A percentile compares a stretch with the other conserved stretches of the same genome.
phyloP scores from a whole-genome alignment of 2,888 invertebrate species.

The Scelioninae gen. 1 region DNA sequence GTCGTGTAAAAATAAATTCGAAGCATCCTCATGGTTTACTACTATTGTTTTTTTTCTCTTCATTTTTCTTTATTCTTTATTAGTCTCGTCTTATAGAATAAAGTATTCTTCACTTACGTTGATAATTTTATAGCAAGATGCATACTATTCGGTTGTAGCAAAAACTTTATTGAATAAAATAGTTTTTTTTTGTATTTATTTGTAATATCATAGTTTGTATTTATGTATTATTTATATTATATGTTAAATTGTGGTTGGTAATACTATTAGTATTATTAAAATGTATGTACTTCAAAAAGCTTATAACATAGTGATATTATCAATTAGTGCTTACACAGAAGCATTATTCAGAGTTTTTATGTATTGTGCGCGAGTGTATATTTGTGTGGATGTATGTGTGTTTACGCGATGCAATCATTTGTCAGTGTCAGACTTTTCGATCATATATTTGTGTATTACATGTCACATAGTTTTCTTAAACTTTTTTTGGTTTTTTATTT shows the following conservation, averaged over 20 bases:
- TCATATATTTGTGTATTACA: slow-evolving; percentile 48
- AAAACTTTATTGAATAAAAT: slow-evolving; percentile 84
- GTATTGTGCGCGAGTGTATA: slow-evolving; percentile 66
- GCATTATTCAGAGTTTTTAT: slow-evolving; percentile 72
- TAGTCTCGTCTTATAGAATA: slow-evolving; percentile 78
- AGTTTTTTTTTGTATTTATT: slow-evolving; percentile 78
- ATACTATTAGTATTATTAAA: slow-evolving; percentile 73
- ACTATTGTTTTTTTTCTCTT: slow-evolving; percentile 69
- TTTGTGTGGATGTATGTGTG: slow-evolving; percentile 53
- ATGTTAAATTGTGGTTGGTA: slow-evolving; percentile 75
- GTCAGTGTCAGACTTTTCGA: slow-evolving; percentile 63
- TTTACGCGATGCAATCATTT: slow-evolving; percentile 56
- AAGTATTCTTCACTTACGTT: slow-evolving; percentile 74
- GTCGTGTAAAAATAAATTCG: slow-evolving; percentile 84
- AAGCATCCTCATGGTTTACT: slow-evolving; percentile 80
- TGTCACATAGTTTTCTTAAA: slow-evolving; percentile 50
- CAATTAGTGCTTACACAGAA: slow-evolving; percentile 81
- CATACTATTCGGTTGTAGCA: slow-evolving; percentile 83
- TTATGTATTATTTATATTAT: slow-evolving; percentile 75
- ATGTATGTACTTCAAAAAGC: slow-evolving; percentile 81
- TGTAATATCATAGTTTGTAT: slow-evolving; percentile 77
- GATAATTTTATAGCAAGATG: slow-evolving; percentile 81
- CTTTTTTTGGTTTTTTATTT: slow-evolving; percentile 50
- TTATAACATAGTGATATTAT: slow-evolving; percentile 83
- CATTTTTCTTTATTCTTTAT: slow-evolving; percentile 58